Evolutionary conservation across 2,888 invertebrate species (phyloP).

Genomic region (Platycheirus albimanus): DNA sequence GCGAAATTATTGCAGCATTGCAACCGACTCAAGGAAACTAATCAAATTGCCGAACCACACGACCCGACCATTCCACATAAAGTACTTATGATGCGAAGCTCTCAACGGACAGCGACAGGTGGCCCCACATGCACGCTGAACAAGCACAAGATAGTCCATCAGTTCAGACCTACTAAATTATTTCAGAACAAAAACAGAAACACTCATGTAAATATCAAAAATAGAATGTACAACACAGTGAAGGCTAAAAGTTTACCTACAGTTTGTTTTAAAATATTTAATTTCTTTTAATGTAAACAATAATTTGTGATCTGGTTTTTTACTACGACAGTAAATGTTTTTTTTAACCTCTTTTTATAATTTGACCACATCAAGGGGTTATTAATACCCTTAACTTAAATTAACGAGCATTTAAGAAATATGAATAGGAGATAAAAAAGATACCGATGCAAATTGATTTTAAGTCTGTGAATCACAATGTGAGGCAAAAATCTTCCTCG

Average conservation of each 20-base stretch:
- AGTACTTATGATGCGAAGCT: conserved; percentile 58
- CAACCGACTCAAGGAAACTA: conserved; percentile 63
- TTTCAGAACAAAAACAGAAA: conserved; percentile 38
- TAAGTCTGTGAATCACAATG: too few species aligned
- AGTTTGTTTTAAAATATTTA: too few species aligned
- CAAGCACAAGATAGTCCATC: conserved; percentile 67
- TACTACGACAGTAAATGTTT: too few species aligned
- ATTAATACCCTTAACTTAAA: too few species aligned
- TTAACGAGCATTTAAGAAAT: too few species aligned
- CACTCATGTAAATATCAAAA: conserved; percentile 41
- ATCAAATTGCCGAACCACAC: conserved; percentile 63
- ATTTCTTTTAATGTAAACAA: too few species aligned
- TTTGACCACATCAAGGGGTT: too few species aligned
- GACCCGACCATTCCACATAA: conserved; percentile 56
- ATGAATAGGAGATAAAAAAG: too few species aligned
- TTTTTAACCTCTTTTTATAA: too few species aligned
- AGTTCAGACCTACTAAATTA: conserved; percentile 69
- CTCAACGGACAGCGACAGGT: conserved; percentile 72
- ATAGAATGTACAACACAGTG: conserved; percentile 55
- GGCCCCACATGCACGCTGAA: conserved; percentile 61
- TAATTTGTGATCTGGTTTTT: too few species aligned
- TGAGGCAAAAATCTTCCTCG: too few species aligned
- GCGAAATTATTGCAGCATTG: conserved; percentile 65
- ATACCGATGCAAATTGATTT: too few species aligned
- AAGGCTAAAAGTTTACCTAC: conserved; percentile 20